phyloP scores from a whole-genome alignment of 2,888 invertebrate genomes.

The Caenorhabditis sp. region DNA sequence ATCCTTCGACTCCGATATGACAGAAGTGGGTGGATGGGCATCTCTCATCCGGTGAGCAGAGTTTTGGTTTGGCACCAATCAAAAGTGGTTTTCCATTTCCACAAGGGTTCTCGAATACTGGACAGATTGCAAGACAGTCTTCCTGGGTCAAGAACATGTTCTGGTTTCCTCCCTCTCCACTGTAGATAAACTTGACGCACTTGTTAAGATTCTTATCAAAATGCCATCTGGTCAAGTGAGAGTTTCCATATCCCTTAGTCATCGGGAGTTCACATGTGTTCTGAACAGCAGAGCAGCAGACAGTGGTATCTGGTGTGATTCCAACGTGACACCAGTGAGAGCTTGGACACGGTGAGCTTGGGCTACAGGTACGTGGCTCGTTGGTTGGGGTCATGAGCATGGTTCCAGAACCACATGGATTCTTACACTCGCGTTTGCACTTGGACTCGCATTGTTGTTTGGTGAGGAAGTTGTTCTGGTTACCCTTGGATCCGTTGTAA shows the following conservation, averaged over 20 bases:
- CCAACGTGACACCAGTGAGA: slow-evolving; percentile 82
- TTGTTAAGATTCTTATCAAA: slow-evolving; percentile 72
- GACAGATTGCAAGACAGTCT: slow-evolving; percentile 79
- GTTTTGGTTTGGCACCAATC: slow-evolving; percentile 73
- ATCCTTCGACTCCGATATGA: slow-evolving; percentile 78
- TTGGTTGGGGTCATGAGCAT: slow-evolving; percentile 75
- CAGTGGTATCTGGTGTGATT: slow-evolving; percentile 79
- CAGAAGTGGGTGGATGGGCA: slow-evolving; percentile 83
- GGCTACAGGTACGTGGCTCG: slow-evolving; percentile 76
- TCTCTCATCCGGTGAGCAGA: slow-evolving; percentile 68
- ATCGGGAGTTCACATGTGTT: slow-evolving; percentile 77
- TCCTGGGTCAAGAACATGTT: slow-evolving; percentile 82
- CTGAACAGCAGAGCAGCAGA: slow-evolving; percentile 80
- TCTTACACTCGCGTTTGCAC: slow-evolving; percentile 73
- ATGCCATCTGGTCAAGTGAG: slow-evolving; percentile 72
- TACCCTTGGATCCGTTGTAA: slow-evolving; percentile 81
- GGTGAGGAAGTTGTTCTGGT: slow-evolving; percentile 82
- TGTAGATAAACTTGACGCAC: slow-evolving; percentile 81
- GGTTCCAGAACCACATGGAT: slow-evolving; percentile 80
- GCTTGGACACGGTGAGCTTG: slow-evolving; percentile 74
- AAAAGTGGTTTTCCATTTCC: slow-evolving; percentile 74
- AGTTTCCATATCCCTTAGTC: slow-evolving; percentile 76
- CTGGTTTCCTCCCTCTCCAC: slow-evolving; percentile 82
- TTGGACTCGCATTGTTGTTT: slow-evolving; percentile 80
- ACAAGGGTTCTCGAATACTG: slow-evolving; percentile 81